Conservation (phyloP, 2,113 vertebrate genomes). For the Mandrillus leucophaeus region DNA sequence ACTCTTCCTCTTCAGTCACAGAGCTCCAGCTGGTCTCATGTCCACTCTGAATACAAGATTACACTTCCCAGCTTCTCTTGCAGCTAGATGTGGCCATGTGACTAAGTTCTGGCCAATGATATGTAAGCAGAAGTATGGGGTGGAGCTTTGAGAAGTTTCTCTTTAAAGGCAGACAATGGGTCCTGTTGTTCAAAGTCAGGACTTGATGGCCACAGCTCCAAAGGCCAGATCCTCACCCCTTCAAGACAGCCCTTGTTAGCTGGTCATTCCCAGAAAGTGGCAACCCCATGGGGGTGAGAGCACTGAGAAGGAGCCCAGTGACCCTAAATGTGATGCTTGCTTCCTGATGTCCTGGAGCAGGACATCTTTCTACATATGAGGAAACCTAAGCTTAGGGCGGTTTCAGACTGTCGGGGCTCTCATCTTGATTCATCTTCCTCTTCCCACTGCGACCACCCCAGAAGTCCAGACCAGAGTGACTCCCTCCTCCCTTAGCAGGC, state of each 20-base stretch:
- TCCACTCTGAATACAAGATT: neutral
- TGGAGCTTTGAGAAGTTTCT: neutral
- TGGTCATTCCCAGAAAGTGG: neutral
- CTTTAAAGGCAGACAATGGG: neutral
- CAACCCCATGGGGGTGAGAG: neutral
- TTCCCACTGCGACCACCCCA: neutral
- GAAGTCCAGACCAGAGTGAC: neutral
- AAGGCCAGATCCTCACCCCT: neutral
- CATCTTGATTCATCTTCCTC: neutral
- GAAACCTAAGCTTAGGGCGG: neutral
- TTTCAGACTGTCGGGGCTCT: neutral
- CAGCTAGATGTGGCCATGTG: neutral
- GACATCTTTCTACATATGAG: neutral
- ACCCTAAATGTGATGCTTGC: neutral
- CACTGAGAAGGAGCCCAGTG: neutral
- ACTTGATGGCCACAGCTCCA: neutral
- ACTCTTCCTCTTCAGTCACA: neutral
- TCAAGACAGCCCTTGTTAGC: neutral
- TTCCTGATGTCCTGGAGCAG: neutral
- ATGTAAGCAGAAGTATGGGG: neutral
- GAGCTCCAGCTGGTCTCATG: neutral
- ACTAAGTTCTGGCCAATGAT: neutral
- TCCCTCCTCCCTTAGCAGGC: neutral
- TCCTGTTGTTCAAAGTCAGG: neutral
- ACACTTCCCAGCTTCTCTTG: conserved; percentile 29